These are phyloP conservation scores for Menura novaehollandiae DNA, from an alignment of 2,113 vertebrate species.

Conservation along the genomic window DNA sequence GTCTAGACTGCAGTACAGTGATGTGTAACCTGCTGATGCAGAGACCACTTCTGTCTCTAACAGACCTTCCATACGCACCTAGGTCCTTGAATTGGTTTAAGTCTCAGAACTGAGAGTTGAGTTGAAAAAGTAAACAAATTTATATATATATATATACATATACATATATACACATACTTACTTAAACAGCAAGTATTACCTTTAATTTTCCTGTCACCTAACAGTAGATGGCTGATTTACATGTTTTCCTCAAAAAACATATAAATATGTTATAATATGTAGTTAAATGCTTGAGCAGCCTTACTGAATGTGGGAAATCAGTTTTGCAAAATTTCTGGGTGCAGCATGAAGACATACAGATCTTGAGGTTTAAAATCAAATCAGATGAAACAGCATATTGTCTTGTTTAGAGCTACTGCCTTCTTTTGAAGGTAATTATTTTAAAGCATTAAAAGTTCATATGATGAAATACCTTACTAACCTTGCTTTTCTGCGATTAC, in stretches of 20 bases:
- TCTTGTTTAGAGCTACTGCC: background rate
- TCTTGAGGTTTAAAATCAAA: background rate
- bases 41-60: background rate
- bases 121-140: background rate
- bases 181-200: background rate
- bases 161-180: fast-evolving
- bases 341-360: background rate
- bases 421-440: background rate
- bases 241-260: background rate
- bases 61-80: background rate
- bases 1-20: background rate
- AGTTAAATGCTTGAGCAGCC: background rate
- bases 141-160: background rate
- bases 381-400: background rate
- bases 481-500: background rate
- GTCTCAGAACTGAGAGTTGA: background rate
- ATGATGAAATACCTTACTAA: background rate
- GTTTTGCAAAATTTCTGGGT: background rate
- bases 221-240: background rate
- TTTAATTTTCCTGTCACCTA: background rate
- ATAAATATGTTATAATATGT: background rate
- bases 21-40: background rate
- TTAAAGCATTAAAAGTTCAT: background rate
- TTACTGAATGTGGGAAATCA: background rate
- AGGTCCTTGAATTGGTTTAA: background rate